Evolutionary conservation across 2,888 invertebrate genomes (phyloP), one percentile per base, ranked within the genome.

Genomic region (Eupithecia insigniata): DNA sequence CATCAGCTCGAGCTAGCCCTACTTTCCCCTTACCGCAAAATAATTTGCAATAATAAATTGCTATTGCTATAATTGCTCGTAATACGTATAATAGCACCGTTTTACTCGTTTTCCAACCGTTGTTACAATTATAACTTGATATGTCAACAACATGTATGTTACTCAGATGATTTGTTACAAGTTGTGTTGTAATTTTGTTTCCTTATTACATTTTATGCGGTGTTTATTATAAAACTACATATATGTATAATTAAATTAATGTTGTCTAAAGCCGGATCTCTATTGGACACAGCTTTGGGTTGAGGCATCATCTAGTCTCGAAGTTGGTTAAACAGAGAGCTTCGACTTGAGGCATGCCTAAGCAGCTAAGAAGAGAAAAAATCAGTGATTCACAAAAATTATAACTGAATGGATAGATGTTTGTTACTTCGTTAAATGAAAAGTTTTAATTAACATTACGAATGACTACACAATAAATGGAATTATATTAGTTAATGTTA

Each of bases 21-120:
- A 70, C 75, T 75, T 74, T 75, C 77, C 79, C 70, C 74, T 72
- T 62, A 75, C 72, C 72, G 64, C 75, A n/a, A 60, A 71, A 69
- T 77, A 75, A 75, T 75, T 74, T 74, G 71, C 39, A 61, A 71
- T 71, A 73, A 71, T 76, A 74, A 77, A 75, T 70, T 66, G 76
- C 70, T 68, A 70, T 74, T 71, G 73, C 72, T 70, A 43, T 76
- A 75, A 79, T 78, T 79, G 72, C 75, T 62, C 39, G 58, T 71
- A 79, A 71, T 68, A 76, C 65, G 70, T 70, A 71, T 78, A 79
- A 79, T 78, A 60, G 30, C 72, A 70, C 65, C 73, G 72, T 69
- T 78, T 77, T 72, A 70, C 61, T 71, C 30, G 65, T 70, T 74
- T 70, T 66, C 68, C 74, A 72, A 67, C 70, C 34, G 70, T 66